A percentile compares a stretch with the other conserved stretches of the same genome.
Evolutionary conservation across 2,888 invertebrate species (phyloP).

Genomic region (Pharmacophagus antenor): DNA sequence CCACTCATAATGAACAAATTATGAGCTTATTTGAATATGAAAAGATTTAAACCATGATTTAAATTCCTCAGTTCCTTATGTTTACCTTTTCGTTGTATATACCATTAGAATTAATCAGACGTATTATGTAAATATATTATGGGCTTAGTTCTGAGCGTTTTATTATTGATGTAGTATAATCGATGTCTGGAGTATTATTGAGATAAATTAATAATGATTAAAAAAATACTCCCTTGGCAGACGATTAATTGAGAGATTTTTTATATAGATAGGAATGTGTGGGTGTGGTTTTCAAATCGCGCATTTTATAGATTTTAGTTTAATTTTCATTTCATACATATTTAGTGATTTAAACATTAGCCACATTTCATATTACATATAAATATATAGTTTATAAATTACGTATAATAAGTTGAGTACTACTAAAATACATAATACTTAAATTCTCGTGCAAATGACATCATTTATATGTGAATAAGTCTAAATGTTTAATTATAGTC

Average conservation of each 20-base stretch:
- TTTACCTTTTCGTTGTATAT: background rate
- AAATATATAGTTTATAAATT: background rate
- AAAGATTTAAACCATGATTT: background rate
- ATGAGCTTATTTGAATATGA: background rate
- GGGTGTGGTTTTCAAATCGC: slow-evolving; percentile 1
- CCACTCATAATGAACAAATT: background rate
- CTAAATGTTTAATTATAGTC: too few species aligned
- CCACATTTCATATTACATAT: too few species aligned
- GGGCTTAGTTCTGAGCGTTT: background rate
- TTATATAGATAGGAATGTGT: slow-evolving; percentile 2
- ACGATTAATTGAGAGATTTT: slow-evolving; percentile 10
- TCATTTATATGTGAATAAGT: background rate
- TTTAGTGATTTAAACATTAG: too few species aligned
- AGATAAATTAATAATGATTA: slow-evolving; percentile 17
- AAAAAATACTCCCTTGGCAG: background rate
- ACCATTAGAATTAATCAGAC: slow-evolving; percentile 6
- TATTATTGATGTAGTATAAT: background rate
- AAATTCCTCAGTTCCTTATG: background rate
- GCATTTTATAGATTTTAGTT: background rate
- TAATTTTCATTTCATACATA: too few species aligned
- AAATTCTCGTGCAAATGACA: background rate
- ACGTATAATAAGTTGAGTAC: background rate
- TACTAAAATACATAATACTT: background rate
- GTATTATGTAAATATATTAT: slow-evolving; percentile 7
- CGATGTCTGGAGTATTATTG: background rate